Base-by-base conservation (phyloP, 2,113 vertebrate genomes). In the Xenus cinereus region DNA sequence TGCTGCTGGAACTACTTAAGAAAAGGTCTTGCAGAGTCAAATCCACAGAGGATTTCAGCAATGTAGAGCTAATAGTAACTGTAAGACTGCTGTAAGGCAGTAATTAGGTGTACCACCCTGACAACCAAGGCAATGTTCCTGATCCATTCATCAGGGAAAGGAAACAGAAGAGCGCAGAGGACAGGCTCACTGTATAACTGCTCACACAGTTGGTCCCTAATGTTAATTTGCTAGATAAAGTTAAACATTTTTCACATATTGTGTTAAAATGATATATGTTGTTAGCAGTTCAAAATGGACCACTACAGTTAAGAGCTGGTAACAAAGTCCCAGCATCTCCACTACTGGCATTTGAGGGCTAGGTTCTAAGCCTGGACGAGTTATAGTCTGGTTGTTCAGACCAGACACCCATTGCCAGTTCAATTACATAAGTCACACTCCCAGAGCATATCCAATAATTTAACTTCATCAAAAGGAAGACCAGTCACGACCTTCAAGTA, bases 31-130 rank as follows among this genome's bases (percentile, higher is more conserved):
- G 28, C 28, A 16, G 63, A 22, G 20, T 43, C 63, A 43, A 66
- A 66, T 43, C 39, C 39, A 43, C 8, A 2, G 1, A 35, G 5
- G 12, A 3, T 56, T 77, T 77, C 60, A 53, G 41, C 41, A 50
- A 33, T 0, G 1, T 28, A 43, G 8, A 62, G 16, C 4, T 51
- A 32, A 27, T 2, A 59, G 50, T 19, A 33, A 8, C 21, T 37
- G 20, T 11, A 15, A 4, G 4, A 43, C 48, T 43, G 8, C 51
- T 45, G 9, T 14, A 32, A 53, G 23, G 17, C 43, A 35, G 15
- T 35, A 32, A 48, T n/a, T 24, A 43, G 8, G 8, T 46, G 14
- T 33, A 18, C 23, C 51, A n/a, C 7, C 13, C 50, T 12, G 8
- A 46, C 27, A 66, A 20, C 20, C 8, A 14, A 41, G 26, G 33